Percentiles rank a stretch among this genome's conserved stretches.
These are phyloP conservation scores for Ptychoptera albimana DNA, from an alignment of 2,888 invertebrate species.

Conservation along the genomic window DNA sequence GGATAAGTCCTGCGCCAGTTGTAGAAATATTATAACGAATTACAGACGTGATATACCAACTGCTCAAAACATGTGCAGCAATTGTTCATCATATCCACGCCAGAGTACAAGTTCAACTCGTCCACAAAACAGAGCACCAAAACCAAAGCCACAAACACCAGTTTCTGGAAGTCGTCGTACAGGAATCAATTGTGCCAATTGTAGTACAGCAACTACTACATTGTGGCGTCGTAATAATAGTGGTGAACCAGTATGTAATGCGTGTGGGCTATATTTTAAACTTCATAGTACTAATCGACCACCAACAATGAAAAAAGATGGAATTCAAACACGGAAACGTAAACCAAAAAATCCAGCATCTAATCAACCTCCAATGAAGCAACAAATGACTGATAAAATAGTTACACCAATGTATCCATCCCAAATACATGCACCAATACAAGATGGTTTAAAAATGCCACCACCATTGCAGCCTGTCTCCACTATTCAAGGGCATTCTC, in stretches of 20 bases:
- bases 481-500: neutral
- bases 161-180: slow-evolving; percentile 24
- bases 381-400: slow-evolving; percentile 8
- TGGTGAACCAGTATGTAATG: slow-evolving; percentile 76
- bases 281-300: slow-evolving; percentile 59
- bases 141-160: slow-evolving; percentile 19
- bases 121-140: slow-evolving; percentile 8
- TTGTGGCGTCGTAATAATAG: slow-evolving; percentile 76
- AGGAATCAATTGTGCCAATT: slow-evolving; percentile 41
- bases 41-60: too few relatives aligned
- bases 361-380: neutral
- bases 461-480: slow-evolving; percentile 5
- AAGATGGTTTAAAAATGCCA: slow-evolving; percentile 7
- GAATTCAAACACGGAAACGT: slow-evolving; percentile 92
- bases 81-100: too few relatives aligned
- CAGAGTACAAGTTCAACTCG: too few relatives aligned
- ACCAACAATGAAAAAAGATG: slow-evolving; percentile 96
- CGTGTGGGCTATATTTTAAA: slow-evolving; percentile 42
- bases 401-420: slow-evolving; percentile 24
- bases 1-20: too few relatives aligned
- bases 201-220: slow-evolving; percentile 50
- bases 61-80: too few relatives aligned
- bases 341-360: slow-evolving; percentile 50
- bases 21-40: too few relatives aligned
- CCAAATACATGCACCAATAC: slow-evolving; percentile 16